Evolutionary conservation across 2,888 invertebrate genomes (phyloP).

Genomic region (Yponomeuta cagnagella): DNA sequence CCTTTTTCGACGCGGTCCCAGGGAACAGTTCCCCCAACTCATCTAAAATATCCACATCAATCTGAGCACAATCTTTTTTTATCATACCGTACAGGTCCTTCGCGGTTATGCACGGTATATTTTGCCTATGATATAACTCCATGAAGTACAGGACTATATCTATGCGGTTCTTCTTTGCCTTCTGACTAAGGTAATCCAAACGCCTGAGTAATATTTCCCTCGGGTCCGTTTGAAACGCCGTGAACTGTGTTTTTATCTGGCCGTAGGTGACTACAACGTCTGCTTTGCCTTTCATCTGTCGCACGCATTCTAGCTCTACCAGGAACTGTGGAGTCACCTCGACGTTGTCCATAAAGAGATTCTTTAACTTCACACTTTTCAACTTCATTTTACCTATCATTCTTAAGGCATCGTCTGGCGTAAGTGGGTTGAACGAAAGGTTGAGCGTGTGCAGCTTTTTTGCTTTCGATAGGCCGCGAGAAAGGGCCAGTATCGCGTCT

Average conservation of each 20-base stretch:
- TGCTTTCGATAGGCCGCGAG: slow-evolving; percentile 29
- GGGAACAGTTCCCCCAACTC: slow-evolving; percentile 37
- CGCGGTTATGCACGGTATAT: slow-evolving; percentile 12
- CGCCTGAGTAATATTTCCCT: slow-evolving; percentile 45
- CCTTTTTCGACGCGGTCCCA: slow-evolving; percentile 34
- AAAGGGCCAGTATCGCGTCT: slow-evolving; percentile 33
- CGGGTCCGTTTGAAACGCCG: slow-evolving; percentile 28
- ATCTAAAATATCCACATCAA: slow-evolving; percentile 37
- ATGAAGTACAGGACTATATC: slow-evolving; percentile 42
- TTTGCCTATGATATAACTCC: slow-evolving; percentile 24
- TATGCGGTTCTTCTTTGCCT: slow-evolving; percentile 31
- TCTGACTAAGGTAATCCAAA: slow-evolving; percentile 39
- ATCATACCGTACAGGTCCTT: slow-evolving; percentile 30
- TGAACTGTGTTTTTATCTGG: slow-evolving; percentile 26
- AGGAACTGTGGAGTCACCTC: slow-evolving; percentile 37
- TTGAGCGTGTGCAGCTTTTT: slow-evolving; percentile 40
- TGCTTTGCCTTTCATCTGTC: slow-evolving; percentile 30
- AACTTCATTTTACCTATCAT: slow-evolving; percentile 36
- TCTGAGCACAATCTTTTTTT: slow-evolving; percentile 31
- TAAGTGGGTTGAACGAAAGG: slow-evolving; percentile 46
- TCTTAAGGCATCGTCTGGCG: slow-evolving; percentile 35
- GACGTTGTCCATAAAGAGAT: slow-evolving; percentile 44
- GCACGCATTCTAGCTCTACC: slow-evolving; percentile 27
- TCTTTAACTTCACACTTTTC: slow-evolving; percentile 33
- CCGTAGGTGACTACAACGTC: slow-evolving; percentile 40